Percentiles rank a stretch among this genome's conserved stretches.
Evolutionary conservation across 2,113 vertebrate genomes (phyloP).

Genomic region (Tor tambroides): DNA sequence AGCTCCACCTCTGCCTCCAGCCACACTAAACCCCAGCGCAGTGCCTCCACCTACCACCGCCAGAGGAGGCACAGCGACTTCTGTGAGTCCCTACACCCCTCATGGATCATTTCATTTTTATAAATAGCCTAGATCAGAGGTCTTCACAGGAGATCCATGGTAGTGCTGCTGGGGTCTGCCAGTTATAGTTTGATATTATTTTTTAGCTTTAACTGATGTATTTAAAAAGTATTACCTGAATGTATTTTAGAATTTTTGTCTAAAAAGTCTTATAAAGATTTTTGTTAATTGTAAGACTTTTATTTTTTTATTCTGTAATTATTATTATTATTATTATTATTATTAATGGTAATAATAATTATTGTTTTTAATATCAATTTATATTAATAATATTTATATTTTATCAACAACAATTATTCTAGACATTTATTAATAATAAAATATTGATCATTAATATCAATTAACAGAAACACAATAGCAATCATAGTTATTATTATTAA

Average conservation of each 20-base stretch:
- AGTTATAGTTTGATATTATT: background rate
- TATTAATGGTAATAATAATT: no score
- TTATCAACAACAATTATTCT: no score
- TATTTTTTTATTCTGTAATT: no score
- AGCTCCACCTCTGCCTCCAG: constrained; percentile 79
- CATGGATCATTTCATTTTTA: background rate
- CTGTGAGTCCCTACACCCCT: constrained; percentile 78
- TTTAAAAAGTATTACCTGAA: background rate
- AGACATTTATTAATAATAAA: background rate
- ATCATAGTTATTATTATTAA: no score
- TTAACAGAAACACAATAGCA: no score
- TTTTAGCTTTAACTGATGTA: background rate
- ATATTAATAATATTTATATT: background rate
- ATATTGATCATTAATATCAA: background rate
- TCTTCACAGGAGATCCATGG: background rate
- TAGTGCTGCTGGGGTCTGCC: background rate
- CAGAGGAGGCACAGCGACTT: constrained; percentile 94
- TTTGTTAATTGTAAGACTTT: no score
- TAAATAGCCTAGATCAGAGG: background rate
- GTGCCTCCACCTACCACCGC: constrained; percentile 87
- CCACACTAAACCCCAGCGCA: constrained; percentile 87
- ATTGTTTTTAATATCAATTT: no score
- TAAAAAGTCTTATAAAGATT: no score
- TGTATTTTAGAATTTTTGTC: no score
- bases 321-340: no score